Base-by-base conservation (phyloP, 1,140 invertebrate species). In the Eurosta solidaginis region DNA sequence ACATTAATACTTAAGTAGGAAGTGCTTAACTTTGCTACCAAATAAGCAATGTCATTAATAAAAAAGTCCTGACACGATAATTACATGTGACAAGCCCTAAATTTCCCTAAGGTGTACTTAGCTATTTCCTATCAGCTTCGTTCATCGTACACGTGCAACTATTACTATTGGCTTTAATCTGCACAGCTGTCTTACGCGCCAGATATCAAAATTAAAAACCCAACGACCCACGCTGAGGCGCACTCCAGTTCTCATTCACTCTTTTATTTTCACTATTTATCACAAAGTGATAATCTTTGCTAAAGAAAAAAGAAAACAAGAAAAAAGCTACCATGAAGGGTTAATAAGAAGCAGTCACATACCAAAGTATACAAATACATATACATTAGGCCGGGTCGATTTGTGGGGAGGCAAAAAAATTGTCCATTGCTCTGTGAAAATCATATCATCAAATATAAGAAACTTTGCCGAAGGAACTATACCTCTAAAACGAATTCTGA, bases 131-230 rank as follows among this genome's bases (percentile, higher is more conserved):
- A 68, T 40, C 59, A 68, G 7, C 22, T 40, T 40, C 59, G 22
- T 59, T 20, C 25, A 36, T 20, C 59, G 22, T 40, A 29, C 12
- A 59, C 33, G 29, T 59, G 33, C 59, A n/a, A 29, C 29, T 33
- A 3, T 33, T 40, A 17, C 59, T 20, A 33, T 33, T 33, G 50
- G 59, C 29, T 40, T 33, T 68, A 68, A 68, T 40, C 33, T n/a
- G 22, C 33, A 36, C 59, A 68, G 29, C 59, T 68, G 59, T 68
- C 40, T 17, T 20, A 20, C 33, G 33, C 59, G 20, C 33, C 59
- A 40, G 33, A 40, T 68, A 40, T 68, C 59, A 68, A 68, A 68
- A 68, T 68, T 68, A 68, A 68, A 27, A 68, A 68, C 59, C 33
- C n/a, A 20, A 40, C 40, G 59, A 68, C 59, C 59, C 27, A 12